Evolutionary conservation across 2,113 vertebrate genomes (phyloP).

Genomic region (Falcunculus frontatus): DNA sequence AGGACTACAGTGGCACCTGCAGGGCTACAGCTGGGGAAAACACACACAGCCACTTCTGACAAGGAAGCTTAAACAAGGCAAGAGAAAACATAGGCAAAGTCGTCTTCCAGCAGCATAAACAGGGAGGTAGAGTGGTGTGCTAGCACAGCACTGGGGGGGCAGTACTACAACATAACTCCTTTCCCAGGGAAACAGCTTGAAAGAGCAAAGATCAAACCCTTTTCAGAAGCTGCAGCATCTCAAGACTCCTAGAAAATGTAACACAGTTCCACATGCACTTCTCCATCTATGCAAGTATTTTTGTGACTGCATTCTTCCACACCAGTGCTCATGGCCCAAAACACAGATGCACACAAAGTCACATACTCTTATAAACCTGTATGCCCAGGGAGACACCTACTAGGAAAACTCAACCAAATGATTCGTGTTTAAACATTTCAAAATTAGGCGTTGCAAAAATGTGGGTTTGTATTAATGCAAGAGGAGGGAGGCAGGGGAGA

Average conservation of each 20-base stretch:
- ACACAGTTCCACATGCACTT: background rate
- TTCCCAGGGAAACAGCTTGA: background rate
- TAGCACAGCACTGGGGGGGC: background rate
- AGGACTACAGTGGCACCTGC: constrained; percentile 21
- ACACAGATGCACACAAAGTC: background rate
- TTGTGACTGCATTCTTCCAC: background rate
- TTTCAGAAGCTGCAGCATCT: background rate
- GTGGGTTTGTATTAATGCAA: background rate
- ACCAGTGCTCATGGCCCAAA: background rate
- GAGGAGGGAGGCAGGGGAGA: background rate
- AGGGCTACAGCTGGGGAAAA: constrained; percentile 10
- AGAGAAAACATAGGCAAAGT: background rate
- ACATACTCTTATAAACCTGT: background rate
- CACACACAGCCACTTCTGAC: background rate
- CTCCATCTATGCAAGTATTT: background rate
- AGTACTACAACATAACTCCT: background rate
- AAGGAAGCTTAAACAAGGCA: background rate
- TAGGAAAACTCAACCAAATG: background rate
- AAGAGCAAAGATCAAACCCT: background rate
- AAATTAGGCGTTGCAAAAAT: background rate
- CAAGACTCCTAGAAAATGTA: background rate
- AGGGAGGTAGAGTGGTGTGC: background rate
- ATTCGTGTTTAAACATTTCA: background rate
- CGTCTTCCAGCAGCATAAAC: background rate
- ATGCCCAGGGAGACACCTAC: background rate